Evolutionary conservation across 2,888 invertebrate species (phyloP), one percentile per base, ranked within the genome.

Genomic region (Synanthedon tipuliformis): DNA sequence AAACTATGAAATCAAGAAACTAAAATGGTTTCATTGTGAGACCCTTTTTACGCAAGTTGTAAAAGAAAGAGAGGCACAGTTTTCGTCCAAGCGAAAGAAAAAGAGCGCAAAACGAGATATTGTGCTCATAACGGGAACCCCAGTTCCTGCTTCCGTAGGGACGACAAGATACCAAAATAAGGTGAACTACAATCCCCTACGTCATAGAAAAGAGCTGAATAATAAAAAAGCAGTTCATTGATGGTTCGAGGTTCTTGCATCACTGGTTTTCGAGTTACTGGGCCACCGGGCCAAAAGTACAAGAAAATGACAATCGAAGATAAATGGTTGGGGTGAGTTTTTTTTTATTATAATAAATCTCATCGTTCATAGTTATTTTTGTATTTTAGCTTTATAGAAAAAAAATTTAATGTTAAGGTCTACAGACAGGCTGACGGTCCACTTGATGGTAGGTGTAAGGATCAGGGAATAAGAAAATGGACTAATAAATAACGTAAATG

Each of bases 81-180:
- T 13, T 45, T n/a, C 45, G 45, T 2, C 13, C 15, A 13, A 13
- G 45, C n/a, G 45, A 12, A 45, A 45, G 45, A 12, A 45, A 45
- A 45, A 13, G 45, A 15, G 45, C n/a, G 12, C 7, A 45, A 45
- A 15, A 45, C 15, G 15, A 13, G 13, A 45, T 13, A n/a, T 41
- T 3, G 45, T 12, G 45, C 5, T 58, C 56, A 63, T 79, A 81
- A 82, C 81, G 80, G 82, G 74, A 71, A 66, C 75, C 73, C 59
- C 61, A 61, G 71, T 69, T 73, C 81, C 78, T 79, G 79, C 78
- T 81, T 81, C 77, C 73, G 73, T 57, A 61, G 72, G 74, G 69
- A 64, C 63, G 59, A 55, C 60, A 60, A 61, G 57, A 59, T 63
- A 61, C 71, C 61, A 69, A 59, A 56, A 54, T 71, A 72, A 66